phyloP scores from a whole-genome alignment of 2,888 invertebrate species.

The Ophion ventricosus region DNA sequence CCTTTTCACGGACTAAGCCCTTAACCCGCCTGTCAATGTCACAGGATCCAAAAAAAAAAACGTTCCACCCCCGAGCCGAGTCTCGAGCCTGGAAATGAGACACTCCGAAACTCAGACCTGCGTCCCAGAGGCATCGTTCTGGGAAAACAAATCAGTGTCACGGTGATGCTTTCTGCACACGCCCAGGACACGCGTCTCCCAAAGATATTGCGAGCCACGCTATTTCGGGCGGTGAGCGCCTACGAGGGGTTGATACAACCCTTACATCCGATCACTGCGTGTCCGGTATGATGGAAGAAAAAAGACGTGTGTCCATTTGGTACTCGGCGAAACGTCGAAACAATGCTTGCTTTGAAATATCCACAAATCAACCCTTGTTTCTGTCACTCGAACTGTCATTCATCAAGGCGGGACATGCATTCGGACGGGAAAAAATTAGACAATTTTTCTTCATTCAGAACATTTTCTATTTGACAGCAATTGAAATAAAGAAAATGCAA shows the following conservation, averaged over 20 bases:
- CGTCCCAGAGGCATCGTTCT: background rate
- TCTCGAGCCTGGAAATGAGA: background rate
- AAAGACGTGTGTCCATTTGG: background rate
- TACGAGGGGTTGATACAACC: conserved; percentile 7
- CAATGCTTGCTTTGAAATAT: too few relatives aligned
- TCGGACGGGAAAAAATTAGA: too few relatives aligned
- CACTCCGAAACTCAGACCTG: background rate
- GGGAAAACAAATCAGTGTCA: conserved; percentile 1
- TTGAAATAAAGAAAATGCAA: too few relatives aligned
- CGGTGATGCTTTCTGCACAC: background rate
- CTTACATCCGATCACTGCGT: background rate
- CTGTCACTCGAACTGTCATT: too few relatives aligned
- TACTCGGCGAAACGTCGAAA: background rate
- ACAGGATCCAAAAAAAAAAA: background rate
- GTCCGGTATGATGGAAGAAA: background rate
- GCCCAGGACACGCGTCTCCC: background rate
- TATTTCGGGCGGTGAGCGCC: background rate
- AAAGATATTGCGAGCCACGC: background rate
- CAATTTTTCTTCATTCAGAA: too few relatives aligned
- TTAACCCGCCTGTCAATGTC: background rate
- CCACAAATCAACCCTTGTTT: too few relatives aligned
- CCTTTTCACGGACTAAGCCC: too few relatives aligned
- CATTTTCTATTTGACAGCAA: too few relatives aligned
- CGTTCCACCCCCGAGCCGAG: background rate
- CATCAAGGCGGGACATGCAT: too few relatives aligned